Percentiles rank a stretch among this genome's conserved stretches.
These are phyloP conservation scores for Uloborus diversus DNA, from an alignment of 1,140 invertebrate species.

Conservation along the genomic window DNA sequence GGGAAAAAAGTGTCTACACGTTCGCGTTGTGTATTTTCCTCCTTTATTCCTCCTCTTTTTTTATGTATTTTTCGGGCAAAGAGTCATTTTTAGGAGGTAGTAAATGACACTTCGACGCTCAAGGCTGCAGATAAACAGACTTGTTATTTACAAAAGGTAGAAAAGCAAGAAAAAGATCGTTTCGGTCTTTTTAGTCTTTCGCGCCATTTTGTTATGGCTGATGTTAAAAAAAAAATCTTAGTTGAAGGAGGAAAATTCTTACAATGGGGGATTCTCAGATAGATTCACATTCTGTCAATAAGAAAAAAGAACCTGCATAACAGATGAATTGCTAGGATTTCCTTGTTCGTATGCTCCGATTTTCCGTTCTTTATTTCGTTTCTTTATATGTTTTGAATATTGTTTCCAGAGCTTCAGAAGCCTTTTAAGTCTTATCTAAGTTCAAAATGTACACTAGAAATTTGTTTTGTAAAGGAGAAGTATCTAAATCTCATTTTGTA, in stretches of 20 bases:
- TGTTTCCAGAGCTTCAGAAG: not conserved
- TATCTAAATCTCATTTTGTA: too few relatives aligned
- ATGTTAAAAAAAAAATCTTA: not conserved
- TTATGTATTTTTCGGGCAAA: conserved; percentile 6
- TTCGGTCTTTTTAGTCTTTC: not conserved
- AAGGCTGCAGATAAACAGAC: conserved; percentile 3
- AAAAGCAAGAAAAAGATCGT: not conserved
- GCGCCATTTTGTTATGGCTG: conserved; percentile 10
- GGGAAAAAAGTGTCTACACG: not conserved
- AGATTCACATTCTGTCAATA: not conserved
- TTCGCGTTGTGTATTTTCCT: not conserved
- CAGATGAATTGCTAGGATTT: conserved; percentile 6
- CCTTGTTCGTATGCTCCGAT: not conserved
- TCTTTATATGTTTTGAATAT: not conserved
- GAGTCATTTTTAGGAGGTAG: conserved; percentile 7
- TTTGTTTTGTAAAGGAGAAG: too few relatives aligned
- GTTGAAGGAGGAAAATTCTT: not conserved
- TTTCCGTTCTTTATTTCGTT: not conserved
- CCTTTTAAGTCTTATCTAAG: too few relatives aligned
- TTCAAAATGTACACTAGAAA: too few relatives aligned
- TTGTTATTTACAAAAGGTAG: conserved; percentile 1
- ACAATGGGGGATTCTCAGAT: conserved; percentile 8
- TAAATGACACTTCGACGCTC: conserved; percentile 10
- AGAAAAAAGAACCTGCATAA: not conserved
- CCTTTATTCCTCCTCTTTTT: not conserved